A percentile compares a stretch with the other conserved stretches of the same genome.
These are phyloP conservation scores for Siphamia tubifer DNA, from an alignment of 2,113 vertebrate species.

Conservation along the genomic window DNA sequence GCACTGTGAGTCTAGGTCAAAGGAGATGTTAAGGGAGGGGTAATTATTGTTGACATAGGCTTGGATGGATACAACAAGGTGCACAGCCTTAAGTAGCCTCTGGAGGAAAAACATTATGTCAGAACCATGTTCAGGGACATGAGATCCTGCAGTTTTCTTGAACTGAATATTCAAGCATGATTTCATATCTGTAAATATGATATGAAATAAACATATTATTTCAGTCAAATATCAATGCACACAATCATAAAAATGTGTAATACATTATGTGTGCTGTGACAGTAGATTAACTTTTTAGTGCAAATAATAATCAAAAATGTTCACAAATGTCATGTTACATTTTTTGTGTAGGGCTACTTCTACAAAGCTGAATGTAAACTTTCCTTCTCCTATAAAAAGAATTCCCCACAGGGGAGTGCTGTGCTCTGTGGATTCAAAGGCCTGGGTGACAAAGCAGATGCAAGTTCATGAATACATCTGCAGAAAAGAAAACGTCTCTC, in stretches of 20 bases:
- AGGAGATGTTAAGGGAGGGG: neutral
- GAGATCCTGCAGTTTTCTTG: no score
- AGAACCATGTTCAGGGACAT: neutral
- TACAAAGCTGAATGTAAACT: conserved; percentile 18
- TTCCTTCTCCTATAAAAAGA: conserved; percentile 7
- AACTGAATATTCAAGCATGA: no score
- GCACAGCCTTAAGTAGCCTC: neutral
- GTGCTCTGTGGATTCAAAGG: conserved; percentile 63
- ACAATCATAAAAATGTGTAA: no score
- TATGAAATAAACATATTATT: no score
- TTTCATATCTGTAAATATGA: no score
- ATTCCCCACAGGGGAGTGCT: conserved; percentile 43
- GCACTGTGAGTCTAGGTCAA: neutral
- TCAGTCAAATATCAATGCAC: no score
- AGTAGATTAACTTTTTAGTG: no score
- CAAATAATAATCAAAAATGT: no score
- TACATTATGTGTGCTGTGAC: no score
- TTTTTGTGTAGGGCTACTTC: neutral
- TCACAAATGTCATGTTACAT: no score
- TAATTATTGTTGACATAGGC: neutral
- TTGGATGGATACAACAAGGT: neutral
- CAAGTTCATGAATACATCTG: conserved; percentile 36
- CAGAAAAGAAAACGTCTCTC: conserved; percentile 37
- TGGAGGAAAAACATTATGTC: neutral
- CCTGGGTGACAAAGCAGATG: conserved; percentile 49